Evolutionary conservation across 2,113 vertebrate genomes (phyloP).

Genomic region (Charadrius vociferus): DNA sequence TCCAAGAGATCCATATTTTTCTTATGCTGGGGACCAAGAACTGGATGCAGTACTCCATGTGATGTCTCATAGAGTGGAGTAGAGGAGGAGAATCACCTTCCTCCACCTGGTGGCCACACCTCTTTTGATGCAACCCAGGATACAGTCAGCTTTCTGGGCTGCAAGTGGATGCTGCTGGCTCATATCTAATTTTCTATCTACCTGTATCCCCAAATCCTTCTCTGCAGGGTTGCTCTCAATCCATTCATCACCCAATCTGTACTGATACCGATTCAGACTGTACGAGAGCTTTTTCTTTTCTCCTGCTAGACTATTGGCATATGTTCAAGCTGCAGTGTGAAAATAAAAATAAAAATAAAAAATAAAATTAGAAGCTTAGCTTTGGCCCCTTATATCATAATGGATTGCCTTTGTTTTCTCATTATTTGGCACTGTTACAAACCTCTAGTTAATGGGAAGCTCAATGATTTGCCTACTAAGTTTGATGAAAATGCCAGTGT

Average conservation of each 20-base stretch:
- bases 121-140: neutral
- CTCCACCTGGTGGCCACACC: fast-evolving
- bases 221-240: neutral
- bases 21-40: neutral
- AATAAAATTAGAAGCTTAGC: constrained; percentile 20
- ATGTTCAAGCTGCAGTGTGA: constrained; percentile 53
- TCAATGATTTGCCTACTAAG: neutral
- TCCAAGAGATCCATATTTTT: neutral
- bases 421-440: constrained; percentile 12
- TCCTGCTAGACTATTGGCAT: constrained; percentile 45
- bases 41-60: neutral
- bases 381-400: constrained; percentile 35
- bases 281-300: constrained; percentile 19
- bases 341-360: constrained; percentile 34
- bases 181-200: neutral
- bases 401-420: neutral
- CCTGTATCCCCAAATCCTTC: neutral
- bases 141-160: fast-evolving
- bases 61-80: neutral
- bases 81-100: neutral
- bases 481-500: neutral
- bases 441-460: neutral
- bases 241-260: neutral
- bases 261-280: neutral
- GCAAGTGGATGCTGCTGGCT: neutral